Conservation (phyloP, 2,113 vertebrate genomes). For the Hylia prasina region DNA sequence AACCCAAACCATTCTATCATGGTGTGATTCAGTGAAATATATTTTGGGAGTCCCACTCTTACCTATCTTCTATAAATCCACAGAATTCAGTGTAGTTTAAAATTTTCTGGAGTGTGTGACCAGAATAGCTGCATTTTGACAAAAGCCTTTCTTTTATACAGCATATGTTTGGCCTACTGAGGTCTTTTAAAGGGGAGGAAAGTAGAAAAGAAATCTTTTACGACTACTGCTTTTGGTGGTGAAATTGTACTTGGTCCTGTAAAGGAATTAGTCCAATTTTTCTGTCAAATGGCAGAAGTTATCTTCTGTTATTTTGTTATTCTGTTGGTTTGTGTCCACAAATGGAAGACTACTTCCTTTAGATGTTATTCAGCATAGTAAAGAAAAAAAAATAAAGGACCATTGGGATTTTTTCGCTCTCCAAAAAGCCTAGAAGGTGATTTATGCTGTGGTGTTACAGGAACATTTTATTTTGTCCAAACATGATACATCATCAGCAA, state of each 20-base stretch:
- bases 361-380: not conserved
- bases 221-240: not conserved
- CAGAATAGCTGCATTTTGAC: not conserved
- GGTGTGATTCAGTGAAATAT: not conserved
- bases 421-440: not conserved
- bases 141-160: not conserved
- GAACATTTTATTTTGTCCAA: not conserved
- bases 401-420: not conserved
- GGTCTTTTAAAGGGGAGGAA: not conserved
- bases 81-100: not conserved
- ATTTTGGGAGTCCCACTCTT: not conserved
- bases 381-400: not conserved
- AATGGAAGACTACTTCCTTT: not conserved
- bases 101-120: not conserved
- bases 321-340: not conserved
- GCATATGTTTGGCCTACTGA: not conserved
- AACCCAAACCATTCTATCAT: not conserved
- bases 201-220: not conserved
- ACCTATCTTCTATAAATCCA: not conserved
- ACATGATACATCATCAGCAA: not conserved
- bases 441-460: not conserved
- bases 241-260: not conserved
- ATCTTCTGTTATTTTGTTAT: not conserved
- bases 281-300: not conserved
- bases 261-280: not conserved